Evolutionary conservation across 2,888 invertebrate species (phyloP).

Genomic region (Hemicrepidius hirtus): DNA sequence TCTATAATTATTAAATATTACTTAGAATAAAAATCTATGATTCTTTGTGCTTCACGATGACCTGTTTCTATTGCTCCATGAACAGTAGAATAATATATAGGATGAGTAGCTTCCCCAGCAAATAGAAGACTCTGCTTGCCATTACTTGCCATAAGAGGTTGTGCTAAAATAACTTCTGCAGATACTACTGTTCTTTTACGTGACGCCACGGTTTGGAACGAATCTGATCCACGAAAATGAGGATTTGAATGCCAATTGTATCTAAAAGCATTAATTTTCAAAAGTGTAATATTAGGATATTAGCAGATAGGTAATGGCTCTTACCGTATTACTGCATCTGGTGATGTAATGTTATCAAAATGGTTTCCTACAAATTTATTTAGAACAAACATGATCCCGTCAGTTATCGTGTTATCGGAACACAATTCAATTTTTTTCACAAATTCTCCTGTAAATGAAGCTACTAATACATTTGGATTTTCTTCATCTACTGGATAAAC

Average conservation of each 20-base stretch:
- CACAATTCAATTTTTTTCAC: conserved; percentile 78
- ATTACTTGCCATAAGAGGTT: conserved; percentile 67
- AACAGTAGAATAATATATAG: conserved; percentile 69
- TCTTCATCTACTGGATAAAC: conserved; percentile 80
- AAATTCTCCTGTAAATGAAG: conserved; percentile 81
- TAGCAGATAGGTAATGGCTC: background rate
- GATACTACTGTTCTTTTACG: conserved; percentile 57
- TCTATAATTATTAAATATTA: no score
- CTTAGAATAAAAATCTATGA: conserved; percentile 58
- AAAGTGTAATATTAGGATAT: background rate
- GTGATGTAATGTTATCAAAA: conserved; percentile 72
- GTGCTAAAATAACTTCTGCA: conserved; percentile 60
- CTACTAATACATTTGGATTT: conserved; percentile 78
- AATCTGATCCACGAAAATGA: conserved; percentile 71
- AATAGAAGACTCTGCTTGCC: conserved; percentile 73
- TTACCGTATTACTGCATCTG: conserved; percentile 67
- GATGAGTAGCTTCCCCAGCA: conserved; percentile 75
- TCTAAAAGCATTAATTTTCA: conserved; percentile 69
- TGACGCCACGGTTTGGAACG: conserved; percentile 53
- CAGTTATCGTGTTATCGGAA: conserved; percentile 73
- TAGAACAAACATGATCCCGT: conserved; percentile 74
- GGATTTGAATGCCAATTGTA: conserved; percentile 81
- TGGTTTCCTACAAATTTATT: conserved; percentile 74
- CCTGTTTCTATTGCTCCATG: conserved; percentile 73
- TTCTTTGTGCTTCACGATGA: conserved; percentile 70